Evolutionary conservation across 2,797 vertebrate genomes (phyloP), one percentile per base, ranked within the genome.

Genomic region (Octomys mimax): DNA sequence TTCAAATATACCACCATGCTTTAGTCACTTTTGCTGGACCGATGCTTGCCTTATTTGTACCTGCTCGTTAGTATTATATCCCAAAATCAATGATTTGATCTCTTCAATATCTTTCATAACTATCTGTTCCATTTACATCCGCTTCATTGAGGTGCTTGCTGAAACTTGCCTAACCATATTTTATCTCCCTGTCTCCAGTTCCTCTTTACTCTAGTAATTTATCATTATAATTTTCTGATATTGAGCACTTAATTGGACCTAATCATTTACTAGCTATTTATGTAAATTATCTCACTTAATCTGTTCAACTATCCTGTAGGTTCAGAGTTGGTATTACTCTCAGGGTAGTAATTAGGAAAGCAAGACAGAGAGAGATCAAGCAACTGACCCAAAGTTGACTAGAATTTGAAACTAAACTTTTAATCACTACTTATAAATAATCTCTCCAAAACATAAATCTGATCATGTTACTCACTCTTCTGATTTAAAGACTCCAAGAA

Each of bases 231-330:
- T 94, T 94, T 91, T 91, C 42, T 96, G 57, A 52, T 82, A 75
- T 7, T 85, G 77, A 86, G 39, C 49, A 87, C 33, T 89, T 84
- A 92, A 54, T 92, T 49, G 86, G 83, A 52, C 9, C 68, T 80
- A 84, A 80, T 54, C n/a, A 94, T 83, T 94, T 95, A 85, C 87
- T 96, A 88, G 57, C 1, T 61, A 80, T 54, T 64, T 90, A 62
- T 89, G n/a, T 49, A 42, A 21, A 75, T 92, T 52, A 92, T 92
- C 54, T 78, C 70, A 21, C 82, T 95, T 96, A 93, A 93, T 89
- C 46, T 86, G 86, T 68, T 92, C 68, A 90, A 95, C 28, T 36
- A 81, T 22, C 22, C 6, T 71, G 9, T 36, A 46, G 52, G 49
- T 39, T 79, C 57, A 16, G 68, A 95, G 57, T n/a, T 81, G 49